These are phyloP conservation scores for Copidosoma floridanum DNA, from an alignment of 1,140 invertebrate species.

Conservation along the genomic window DNA sequence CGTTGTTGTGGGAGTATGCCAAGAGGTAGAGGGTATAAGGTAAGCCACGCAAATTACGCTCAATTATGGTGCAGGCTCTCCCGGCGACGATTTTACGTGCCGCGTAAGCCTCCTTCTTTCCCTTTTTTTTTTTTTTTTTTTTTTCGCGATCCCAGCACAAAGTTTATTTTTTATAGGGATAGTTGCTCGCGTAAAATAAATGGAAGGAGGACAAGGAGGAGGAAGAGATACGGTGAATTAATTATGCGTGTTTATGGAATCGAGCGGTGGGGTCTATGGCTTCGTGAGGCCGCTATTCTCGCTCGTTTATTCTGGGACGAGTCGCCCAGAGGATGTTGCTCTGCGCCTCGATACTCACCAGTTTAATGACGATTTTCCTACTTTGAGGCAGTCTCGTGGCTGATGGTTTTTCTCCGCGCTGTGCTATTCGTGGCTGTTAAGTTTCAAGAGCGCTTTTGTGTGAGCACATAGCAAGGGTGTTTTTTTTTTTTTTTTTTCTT, in stretches of 20 bases:
- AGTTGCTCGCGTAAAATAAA: background rate
- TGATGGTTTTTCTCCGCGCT: too few species aligned
- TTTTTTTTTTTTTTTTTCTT: too few species aligned
- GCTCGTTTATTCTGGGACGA: background rate
- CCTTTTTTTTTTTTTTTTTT: too few species aligned
- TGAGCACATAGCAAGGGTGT: too few species aligned
- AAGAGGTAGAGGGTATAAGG: too few species aligned
- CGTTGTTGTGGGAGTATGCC: too few species aligned
- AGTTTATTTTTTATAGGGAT: too few species aligned
- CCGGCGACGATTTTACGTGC: too few species aligned
- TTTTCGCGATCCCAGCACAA: too few species aligned
- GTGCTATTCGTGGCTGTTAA: background rate
- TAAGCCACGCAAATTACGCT: constrained; percentile 10
- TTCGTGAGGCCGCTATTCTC: background rate
- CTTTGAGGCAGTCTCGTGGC: background rate
- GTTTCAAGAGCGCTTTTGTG: too few species aligned
- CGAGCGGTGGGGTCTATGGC: background rate
- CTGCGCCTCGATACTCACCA: too few species aligned
- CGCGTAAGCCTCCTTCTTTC: background rate
- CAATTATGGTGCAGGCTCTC: background rate
- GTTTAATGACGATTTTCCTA: constrained; percentile 14
- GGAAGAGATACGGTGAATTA: constrained; percentile 6
- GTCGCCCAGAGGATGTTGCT: background rate
- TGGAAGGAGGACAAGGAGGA: too few species aligned
- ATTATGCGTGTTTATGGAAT: constrained; percentile 8